phyloP scores from a whole-genome alignment of 2,113 vertebrate species.

The Poeciliopsis prolifica region DNA sequence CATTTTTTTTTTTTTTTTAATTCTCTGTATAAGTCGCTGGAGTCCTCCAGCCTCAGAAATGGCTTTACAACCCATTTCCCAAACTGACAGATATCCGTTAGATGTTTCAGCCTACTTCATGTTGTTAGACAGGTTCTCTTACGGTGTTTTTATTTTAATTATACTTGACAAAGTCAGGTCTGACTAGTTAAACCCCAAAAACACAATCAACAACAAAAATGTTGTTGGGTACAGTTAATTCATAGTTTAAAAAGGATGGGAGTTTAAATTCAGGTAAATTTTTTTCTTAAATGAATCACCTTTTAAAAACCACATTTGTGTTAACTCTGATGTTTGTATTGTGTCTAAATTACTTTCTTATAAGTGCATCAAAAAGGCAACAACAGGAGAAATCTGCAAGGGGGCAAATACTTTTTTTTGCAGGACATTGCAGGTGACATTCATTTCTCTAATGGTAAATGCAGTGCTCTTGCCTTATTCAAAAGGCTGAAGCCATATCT shows the following conservation, averaged over 20 bases:
- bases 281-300: background rate
- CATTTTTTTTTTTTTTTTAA: background rate
- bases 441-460: conserved; percentile 79
- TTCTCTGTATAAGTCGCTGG: background rate
- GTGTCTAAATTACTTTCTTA: background rate
- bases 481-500: conserved; percentile 72
- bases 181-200: too few relatives aligned
- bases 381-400: background rate
- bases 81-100: background rate
- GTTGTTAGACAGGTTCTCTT: background rate
- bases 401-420: background rate
- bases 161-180: too few relatives aligned
- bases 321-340: background rate
- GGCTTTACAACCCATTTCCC: background rate
- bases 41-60: background rate
- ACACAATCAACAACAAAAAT: too few relatives aligned
- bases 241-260: background rate
- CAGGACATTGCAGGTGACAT: conserved; percentile 68
- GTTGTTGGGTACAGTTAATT: background rate
- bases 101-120: background rate
- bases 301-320: background rate
- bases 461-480: conserved; percentile 67
- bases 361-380: background rate
- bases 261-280: background rate
- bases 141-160: too few relatives aligned